Base-by-base conservation (phyloP, 2,888 invertebrate species). In the Lydus trimaculatus region DNA sequence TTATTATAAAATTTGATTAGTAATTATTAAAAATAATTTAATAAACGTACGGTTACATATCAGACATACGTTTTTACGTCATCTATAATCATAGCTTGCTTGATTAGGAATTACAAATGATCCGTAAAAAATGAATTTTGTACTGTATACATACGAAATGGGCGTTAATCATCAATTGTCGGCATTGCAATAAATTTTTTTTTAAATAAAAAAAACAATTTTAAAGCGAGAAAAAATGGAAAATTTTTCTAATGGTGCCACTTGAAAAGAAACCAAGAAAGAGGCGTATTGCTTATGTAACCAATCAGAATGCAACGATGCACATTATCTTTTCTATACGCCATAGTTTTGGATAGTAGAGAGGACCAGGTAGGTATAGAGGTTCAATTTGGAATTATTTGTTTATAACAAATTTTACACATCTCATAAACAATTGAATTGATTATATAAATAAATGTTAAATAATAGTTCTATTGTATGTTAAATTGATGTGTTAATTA, bases 291-390 rank as follows among this genome's bases (percentile, higher is more conserved):
- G 25, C 28, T 56, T 25, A 56, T 56, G 28, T 56, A 56, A 56
- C 56, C 56, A 56, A 56, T 56, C 56, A 56, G 56, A 56, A 56
- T 56, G 56, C 56, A 28, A 25, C 56, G 23, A 28, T 56, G 56
- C 56, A 56, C 56, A 28, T 28, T 25, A 56, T 15, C 25, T 56
- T 56, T 5, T 56, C 13, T 56, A 11, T 25, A 23, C 56, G 56
- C 56, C 56, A 56, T 56, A 56, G 56, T 56, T 56, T 23, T 17
- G n/a, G 11, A n/a, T n/a, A 39, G 39, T 33, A 15, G n/a, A 43
- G 17, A 43, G n/a, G 17, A 48, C 48, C 52, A 52, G 52, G 52
- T 52, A 25, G 17, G 11, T 13, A 43, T 33, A 33, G 28, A 28
- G 4, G 4, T 28, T 33, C n/a, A n/a, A n/a, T n/a, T n/a, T n/a